Evolutionary conservation across 2,888 invertebrate species (phyloP).

Genomic region (Drosophila infuscata): DNA sequence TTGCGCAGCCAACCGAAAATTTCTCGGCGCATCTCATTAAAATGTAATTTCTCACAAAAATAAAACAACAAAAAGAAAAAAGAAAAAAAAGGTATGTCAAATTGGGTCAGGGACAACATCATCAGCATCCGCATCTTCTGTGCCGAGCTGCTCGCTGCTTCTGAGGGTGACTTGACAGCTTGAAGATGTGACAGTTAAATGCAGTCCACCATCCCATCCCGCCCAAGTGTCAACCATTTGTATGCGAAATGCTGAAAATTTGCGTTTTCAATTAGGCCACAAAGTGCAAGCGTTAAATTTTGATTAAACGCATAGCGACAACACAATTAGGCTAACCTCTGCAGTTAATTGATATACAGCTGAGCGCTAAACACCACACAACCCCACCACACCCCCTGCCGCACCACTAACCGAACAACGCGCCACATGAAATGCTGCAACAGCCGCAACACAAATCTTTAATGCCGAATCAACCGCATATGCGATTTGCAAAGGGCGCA

Average conservation of each 20-base stretch:
- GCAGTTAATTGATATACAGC: conserved; percentile 70
- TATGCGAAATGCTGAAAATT: conserved; percentile 47
- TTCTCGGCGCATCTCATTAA: conserved; percentile 71
- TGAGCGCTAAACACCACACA: conserved; percentile 50
- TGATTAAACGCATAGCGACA: conserved; percentile 71
- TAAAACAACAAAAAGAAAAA: conserved; percentile 9
- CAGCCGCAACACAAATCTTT: conserved; percentile 74
- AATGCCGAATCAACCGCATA: conserved; percentile 72
- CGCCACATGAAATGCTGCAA: conserved; percentile 35
- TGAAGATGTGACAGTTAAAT: conserved; percentile 23
- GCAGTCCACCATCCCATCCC: neutral
- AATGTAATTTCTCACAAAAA: conserved; percentile 58
- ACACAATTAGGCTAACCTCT: conserved; percentile 67
- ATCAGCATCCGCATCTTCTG: conserved; percentile 10
- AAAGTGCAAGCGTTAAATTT: conserved; percentile 64
- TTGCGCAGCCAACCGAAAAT: conserved; percentile 38
- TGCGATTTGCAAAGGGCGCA: conserved; percentile 43
- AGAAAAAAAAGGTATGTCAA: conserved; percentile 19
- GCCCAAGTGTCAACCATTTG: conserved; percentile 13
- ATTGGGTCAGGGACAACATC: conserved; percentile 68
- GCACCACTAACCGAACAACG: conserved; percentile 15
- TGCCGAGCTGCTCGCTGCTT: neutral
- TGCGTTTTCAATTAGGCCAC: conserved; percentile 66
- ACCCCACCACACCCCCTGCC: conserved; percentile 39
- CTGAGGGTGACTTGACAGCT: conserved; percentile 41